A percentile compares a stretch with the other conserved stretches of the same genome.
Conservation (phyloP, 2,888 invertebrate genomes). For the Scaptomyza cyrtandrae region DNA sequence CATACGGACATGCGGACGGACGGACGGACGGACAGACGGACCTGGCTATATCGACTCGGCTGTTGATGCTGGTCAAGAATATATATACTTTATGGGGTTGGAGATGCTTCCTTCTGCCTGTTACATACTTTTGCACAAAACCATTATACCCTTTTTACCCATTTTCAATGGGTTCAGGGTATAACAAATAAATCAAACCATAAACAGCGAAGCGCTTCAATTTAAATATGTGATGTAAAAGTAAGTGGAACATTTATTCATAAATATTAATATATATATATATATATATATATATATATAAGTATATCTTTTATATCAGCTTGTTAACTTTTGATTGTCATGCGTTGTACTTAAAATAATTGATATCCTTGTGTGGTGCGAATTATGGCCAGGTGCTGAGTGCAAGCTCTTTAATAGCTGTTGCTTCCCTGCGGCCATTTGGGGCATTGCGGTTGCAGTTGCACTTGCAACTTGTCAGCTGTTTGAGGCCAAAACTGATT, state of each 20-base stretch:
- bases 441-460: slow-evolving; percentile 11
- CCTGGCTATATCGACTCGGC: too few species aligned
- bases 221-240: slow-evolving; percentile 3
- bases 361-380: slow-evolving; percentile 13
- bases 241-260: not conserved
- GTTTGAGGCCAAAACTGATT: slow-evolving; percentile 12
- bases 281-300: not conserved
- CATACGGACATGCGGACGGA: too few species aligned
- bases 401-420: not conserved
- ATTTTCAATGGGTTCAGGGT: too few species aligned
- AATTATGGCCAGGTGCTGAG: slow-evolving; percentile 3
- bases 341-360: slow-evolving; percentile 14
- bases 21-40: too few species aligned
- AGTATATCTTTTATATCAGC: not conserved
- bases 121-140: too few species aligned
- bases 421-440: not conserved
- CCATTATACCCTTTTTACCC: too few species aligned
- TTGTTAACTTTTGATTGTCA: slow-evolving; percentile 4
- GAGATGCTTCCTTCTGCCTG: too few species aligned
- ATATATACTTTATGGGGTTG: too few species aligned
- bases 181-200: not conserved
- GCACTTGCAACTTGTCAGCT: slow-evolving; percentile 19
- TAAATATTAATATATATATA: not conserved
- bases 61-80: too few species aligned
- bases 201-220: not conserved